Conservation (phyloP, 2,113 vertebrate species). For the Athene noctua region DNA sequence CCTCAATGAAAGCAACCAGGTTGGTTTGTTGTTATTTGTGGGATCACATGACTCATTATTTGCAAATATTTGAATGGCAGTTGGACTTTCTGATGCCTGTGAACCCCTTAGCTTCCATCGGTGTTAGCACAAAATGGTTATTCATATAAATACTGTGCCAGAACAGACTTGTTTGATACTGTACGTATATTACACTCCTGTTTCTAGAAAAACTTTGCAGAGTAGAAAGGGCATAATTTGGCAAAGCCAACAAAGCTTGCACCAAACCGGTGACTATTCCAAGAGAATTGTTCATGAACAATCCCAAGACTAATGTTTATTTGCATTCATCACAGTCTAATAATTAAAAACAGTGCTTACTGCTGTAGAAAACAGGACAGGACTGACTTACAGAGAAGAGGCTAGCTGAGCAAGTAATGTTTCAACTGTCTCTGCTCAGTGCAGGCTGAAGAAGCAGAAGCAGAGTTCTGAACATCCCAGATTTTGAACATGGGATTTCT, state of each 20-base stretch:
- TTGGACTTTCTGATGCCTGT: constrained; percentile 38
- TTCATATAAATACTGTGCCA: constrained; percentile 27
- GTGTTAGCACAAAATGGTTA: constrained; percentile 23
- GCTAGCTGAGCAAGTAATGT: not conserved
- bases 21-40: constrained; percentile 58
- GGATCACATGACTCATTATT: constrained; percentile 48
- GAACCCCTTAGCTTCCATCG: not conserved
- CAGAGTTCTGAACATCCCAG: not conserved
- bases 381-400: not conserved
- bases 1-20: constrained; percentile 51
- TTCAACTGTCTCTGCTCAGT: not conserved
- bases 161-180: constrained; percentile 54
- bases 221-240: constrained; percentile 14
- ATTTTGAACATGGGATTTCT: not conserved
- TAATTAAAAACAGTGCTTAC: constrained; percentile 32
- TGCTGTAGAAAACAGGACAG: not conserved
- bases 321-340: constrained; percentile 13
- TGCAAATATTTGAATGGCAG: constrained; percentile 47
- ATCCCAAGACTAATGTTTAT: constrained; percentile 8
- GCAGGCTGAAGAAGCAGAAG: not conserved
- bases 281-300: not conserved
- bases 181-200: not conserved
- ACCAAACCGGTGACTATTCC: not conserved
- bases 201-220: constrained; percentile 16
- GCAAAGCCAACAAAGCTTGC: constrained; percentile 40